These are phyloP conservation scores for Babyrousa celebensis DNA, from an alignment of 2,797 vertebrate species.

Conservation along the genomic window DNA sequence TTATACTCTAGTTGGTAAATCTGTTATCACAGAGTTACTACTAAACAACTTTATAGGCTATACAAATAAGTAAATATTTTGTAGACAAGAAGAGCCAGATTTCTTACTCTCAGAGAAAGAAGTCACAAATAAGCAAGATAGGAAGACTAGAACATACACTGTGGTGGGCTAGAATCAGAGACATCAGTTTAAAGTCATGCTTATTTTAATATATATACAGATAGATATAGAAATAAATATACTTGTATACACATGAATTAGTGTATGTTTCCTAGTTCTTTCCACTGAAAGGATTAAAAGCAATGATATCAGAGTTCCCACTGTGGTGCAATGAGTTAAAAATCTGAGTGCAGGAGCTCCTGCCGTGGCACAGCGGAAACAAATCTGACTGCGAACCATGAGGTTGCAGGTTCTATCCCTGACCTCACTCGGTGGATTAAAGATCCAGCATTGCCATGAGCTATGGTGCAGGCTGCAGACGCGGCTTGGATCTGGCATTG, in stretches of 20 bases:
- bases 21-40: neutral
- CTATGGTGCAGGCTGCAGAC: too few relatives aligned
- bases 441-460: too few relatives aligned
- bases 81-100: constrained; percentile 30
- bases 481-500: too few relatives aligned
- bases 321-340: too few relatives aligned
- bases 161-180: neutral
- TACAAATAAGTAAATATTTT: neutral
- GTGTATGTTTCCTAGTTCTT: neutral
- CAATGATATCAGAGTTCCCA: neutral
- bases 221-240: neutral
- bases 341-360: too few relatives aligned
- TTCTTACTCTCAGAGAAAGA: neutral
- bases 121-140: neutral
- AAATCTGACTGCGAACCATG: too few relatives aligned
- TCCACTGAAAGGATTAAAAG: neutral
- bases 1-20: constrained; percentile 4
- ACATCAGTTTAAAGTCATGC: neutral
- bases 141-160: neutral
- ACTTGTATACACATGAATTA: neutral
- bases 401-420: too few relatives aligned
- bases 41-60: neutral
- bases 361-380: too few relatives aligned
- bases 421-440: too few relatives aligned
- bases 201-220: neutral